phyloP scores from a whole-genome alignment of 1,140 invertebrate genomes.

The Drosophila insularis region DNA sequence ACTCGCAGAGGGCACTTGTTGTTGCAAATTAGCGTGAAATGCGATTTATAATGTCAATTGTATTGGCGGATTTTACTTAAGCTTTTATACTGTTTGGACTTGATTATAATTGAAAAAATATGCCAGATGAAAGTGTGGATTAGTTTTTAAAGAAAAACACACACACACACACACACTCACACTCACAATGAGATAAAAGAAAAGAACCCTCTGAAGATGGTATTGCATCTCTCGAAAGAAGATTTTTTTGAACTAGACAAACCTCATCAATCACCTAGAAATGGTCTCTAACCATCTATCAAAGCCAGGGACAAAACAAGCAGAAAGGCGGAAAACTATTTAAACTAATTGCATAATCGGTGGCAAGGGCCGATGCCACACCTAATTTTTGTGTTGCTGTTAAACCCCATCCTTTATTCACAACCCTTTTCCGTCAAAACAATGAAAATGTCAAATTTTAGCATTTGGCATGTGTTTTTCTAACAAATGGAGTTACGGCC shows the following conservation, averaged over 20 bases:
- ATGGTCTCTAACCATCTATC: constrained; percentile 59
- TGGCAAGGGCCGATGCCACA: constrained; percentile 24
- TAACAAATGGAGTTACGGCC: constrained; percentile 65
- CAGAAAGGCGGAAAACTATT: constrained; percentile 50
- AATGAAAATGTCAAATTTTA: constrained; percentile 61
- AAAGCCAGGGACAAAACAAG: constrained; percentile 20
- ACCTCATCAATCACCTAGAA: constrained; percentile 53
- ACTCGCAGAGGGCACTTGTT: constrained; percentile 35
- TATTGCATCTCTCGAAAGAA: neutral
- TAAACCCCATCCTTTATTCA: no score
- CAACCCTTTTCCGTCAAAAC: constrained; percentile 57
- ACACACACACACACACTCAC: neutral
- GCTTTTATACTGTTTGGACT: constrained; percentile 22
- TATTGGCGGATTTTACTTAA: constrained; percentile 19
- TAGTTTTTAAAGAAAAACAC: constrained; percentile 41
- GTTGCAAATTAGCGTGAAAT: constrained; percentile 80
- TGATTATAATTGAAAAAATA: constrained; percentile 67
- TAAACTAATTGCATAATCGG: constrained; percentile 58
- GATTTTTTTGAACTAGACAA: neutral
- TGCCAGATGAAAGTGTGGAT: constrained; percentile 74
- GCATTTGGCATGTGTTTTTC: constrained; percentile 47
- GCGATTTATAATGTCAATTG: constrained; percentile 80
- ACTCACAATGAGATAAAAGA: neutral
- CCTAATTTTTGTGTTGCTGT: constrained; percentile 37
- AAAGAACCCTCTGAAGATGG: no score